phyloP scores from a whole-genome alignment of 2,888 invertebrate species.

The Cerceris rybyensis region DNA sequence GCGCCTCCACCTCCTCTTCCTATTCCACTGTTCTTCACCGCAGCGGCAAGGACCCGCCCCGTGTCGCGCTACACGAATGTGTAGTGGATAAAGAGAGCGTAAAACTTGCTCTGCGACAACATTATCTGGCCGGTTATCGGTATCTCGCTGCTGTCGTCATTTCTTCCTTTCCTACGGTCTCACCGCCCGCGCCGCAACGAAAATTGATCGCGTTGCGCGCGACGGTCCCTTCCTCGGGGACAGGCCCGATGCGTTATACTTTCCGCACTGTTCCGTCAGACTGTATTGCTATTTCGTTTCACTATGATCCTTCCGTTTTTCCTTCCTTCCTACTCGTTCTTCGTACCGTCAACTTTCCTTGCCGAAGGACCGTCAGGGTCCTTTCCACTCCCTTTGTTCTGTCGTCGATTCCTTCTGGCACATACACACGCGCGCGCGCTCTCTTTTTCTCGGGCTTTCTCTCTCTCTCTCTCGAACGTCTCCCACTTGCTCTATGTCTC shows the following conservation, averaged over 20 bases:
- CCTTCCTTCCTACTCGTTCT: conserved; percentile 49
- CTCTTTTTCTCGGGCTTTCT: conserved; percentile 8
- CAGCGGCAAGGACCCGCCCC: conserved; percentile 76
- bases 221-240: conserved; percentile 67
- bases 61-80: conserved; percentile 79
- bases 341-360: conserved; percentile 49
- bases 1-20: conserved; percentile 21
- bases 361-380: conserved; percentile 47
- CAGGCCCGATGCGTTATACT: conserved; percentile 63
- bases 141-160: conserved; percentile 57
- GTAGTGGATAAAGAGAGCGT: conserved; percentile 80
- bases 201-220: conserved; percentile 72
- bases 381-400: conserved; percentile 61
- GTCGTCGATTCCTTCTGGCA: conserved; percentile 52
- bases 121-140: conserved; percentile 72
- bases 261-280: conserved; percentile 34
- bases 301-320: conserved; percentile 37
- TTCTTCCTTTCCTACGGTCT: conserved; percentile 57
- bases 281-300: conserved; percentile 35
- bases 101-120: conserved; percentile 80
- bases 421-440: conserved; percentile 57
- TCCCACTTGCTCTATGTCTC: conserved; percentile 15
- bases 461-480: conserved; percentile 4
- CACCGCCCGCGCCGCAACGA: conserved; percentile 67
- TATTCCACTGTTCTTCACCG: conserved; percentile 59